Evolutionary conservation across 2,888 invertebrate species (phyloP).

Genomic region (Leucoma salicis): DNA sequence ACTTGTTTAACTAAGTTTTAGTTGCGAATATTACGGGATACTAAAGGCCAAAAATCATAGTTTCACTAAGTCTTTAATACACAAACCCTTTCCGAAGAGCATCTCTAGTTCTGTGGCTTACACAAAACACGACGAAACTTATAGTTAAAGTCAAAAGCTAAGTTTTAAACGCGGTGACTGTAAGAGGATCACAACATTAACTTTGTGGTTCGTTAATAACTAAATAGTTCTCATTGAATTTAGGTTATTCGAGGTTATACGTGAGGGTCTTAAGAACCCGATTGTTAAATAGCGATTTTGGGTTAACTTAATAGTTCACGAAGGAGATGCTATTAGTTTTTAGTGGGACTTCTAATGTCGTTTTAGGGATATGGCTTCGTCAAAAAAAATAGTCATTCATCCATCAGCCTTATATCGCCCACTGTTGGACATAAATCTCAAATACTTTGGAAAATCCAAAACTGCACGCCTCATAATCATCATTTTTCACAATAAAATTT

Average conservation of each 20-base stretch:
- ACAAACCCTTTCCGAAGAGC: not conserved
- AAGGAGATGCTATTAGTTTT: no score
- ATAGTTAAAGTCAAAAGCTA: constrained; percentile 23
- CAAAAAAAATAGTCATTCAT: no score
- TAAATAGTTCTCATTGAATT: constrained; percentile 8
- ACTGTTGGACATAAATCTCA: no score
- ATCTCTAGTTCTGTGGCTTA: constrained; percentile 8
- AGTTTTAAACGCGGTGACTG: constrained; percentile 30
- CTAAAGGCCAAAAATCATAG: not conserved
- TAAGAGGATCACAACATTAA: constrained; percentile 40
- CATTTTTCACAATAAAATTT: no score
- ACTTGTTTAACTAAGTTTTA: constrained; percentile 2
- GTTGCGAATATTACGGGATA: not conserved
- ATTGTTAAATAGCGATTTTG: no score
- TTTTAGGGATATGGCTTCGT: no score
- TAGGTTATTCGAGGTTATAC: not conserved
- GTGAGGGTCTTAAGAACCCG: not conserved
- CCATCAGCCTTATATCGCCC: no score
- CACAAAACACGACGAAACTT: constrained; percentile 19
- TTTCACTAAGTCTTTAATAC: not conserved
- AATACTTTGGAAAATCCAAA: no score
- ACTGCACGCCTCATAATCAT: no score
- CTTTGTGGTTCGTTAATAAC: constrained; percentile 29
- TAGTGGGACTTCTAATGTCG: no score
- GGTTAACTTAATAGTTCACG: no score